phyloP scores from a whole-genome alignment of 2,113 vertebrate species.

The Oryzias woworae region DNA sequence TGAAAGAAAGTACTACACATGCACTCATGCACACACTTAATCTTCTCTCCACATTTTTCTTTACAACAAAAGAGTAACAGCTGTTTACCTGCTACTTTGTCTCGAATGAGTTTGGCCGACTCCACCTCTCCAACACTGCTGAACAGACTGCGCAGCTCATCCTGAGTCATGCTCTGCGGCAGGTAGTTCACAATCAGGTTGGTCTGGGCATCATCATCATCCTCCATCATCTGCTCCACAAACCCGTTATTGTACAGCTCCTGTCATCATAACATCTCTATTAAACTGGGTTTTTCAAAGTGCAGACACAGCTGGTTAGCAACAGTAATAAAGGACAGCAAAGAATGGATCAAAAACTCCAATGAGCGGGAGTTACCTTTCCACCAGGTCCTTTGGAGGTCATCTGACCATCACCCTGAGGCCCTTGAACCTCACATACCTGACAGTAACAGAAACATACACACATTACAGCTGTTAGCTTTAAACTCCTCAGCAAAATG shows the following conservation, averaged over 20 bases:
- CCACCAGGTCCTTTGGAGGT: slow-evolving; percentile 51
- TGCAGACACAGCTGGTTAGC: too few species aligned
- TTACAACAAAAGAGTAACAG: not conserved
- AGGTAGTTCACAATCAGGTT: slow-evolving; percentile 98
- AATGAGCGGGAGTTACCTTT: slow-evolving; percentile 55
- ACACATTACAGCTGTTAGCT: not conserved
- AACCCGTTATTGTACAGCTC: slow-evolving; percentile 87
- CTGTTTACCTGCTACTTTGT: slow-evolving; percentile 94
- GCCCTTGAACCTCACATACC: slow-evolving; percentile 80
- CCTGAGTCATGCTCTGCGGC: slow-evolving; percentile 98
- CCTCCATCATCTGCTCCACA: slow-evolving; percentile 93
- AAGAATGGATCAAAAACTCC: not conserved
- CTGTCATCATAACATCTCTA: slow-evolving; percentile 53
- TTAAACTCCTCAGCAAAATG: not conserved
- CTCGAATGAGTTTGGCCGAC: slow-evolving; percentile 94
- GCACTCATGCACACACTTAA: too few species aligned
- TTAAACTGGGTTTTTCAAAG: not conserved
- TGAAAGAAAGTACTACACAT: too few species aligned
- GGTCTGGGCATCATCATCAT: slow-evolving; percentile 89
- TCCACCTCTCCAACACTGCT: slow-evolving; percentile 95
- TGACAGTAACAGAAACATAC: slow-evolving; percentile 28
- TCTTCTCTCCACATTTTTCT: too few species aligned
- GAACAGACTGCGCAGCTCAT: slow-evolving; percentile 92
- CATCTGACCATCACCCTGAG: slow-evolving; percentile 67
- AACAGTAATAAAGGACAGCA: not conserved